Base-by-base conservation (phyloP, 1,140 invertebrate genomes). In the Psix sp. region DNA sequence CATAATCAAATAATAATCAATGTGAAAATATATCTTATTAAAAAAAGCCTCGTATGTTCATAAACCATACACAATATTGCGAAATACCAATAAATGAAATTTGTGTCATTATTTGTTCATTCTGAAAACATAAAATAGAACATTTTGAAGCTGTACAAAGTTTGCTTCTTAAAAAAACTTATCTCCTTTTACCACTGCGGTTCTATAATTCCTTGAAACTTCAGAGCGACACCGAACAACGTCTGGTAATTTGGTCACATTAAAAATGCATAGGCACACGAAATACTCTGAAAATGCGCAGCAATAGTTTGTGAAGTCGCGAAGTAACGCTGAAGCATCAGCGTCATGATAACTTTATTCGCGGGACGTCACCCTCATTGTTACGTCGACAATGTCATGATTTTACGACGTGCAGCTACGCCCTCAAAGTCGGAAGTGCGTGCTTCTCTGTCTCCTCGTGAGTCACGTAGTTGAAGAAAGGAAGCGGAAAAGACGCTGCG, bases 321-420 rank as follows among this genome's bases (percentile, higher is more conserved):
- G 40, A 56, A 51, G 16, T 68, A 17, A 26, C 46, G 7, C 21
- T 49, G 7, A 54, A 54, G 36, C 35, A 15, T 36, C 38, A 29
- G 15, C 24, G 54, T 54, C 42, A 42, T 35, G 63, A 68, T 67
- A 74, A 74, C 63, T 74, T 74, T 68, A 74, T 74, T 74, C 72
- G 72, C 59, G 72, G 42, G 33, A 75, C 65, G 71, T 74, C 57
- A 62, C 29, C 63, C 63, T 74, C 52, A 74, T 74, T 74, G 63
- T 70, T n/a, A 21, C 65, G 65, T 10, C 39, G 72, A 65, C 72
- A 70, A 75, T 75, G 72, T 75, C 72, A 75, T 49, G 72, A 75
- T 75, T 75, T 75, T 65, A 65, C 59, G 65, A 75, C 72, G 72
- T 75, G 72, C 59, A 42, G 46, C 65, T 39, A 60, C 72, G 65